Conservation (phyloP, 2,113 vertebrate genomes). For the Limanda limanda region DNA sequence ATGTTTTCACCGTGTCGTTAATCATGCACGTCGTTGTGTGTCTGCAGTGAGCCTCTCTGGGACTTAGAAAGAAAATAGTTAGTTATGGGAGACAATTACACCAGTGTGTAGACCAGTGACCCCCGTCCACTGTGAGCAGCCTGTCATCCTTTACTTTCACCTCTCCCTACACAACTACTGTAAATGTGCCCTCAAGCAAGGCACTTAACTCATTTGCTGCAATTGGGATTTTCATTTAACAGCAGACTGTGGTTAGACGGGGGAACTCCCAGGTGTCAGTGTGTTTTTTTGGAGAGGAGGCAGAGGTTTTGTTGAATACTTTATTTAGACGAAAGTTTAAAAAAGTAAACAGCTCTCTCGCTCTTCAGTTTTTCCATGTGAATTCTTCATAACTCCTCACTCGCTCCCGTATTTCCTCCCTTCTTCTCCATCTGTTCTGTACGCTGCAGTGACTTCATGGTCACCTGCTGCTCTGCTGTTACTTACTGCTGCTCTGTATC, state of each 20-base stretch:
- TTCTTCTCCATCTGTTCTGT: constrained; percentile 38
- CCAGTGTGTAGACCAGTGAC: not conserved
- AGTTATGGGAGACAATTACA: not conserved
- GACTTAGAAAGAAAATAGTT: constrained; percentile 8
- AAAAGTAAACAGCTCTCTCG: not conserved
- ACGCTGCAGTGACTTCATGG: constrained; percentile 41
- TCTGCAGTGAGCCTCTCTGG: not conserved
- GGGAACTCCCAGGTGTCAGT: constrained; percentile 24
- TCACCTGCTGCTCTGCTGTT: constrained; percentile 69
- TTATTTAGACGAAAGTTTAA: constrained; percentile 3
- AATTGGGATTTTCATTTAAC: not conserved
- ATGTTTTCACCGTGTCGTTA: constrained; percentile 8
- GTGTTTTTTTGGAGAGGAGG: constrained; percentile 5
- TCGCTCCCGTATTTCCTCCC: constrained; percentile 4
- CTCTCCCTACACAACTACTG: constrained; percentile 6
- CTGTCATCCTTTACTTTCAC: constrained; percentile 27
- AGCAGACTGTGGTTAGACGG: constrained; percentile 10
- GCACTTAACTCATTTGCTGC: constrained; percentile 26
- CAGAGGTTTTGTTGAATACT: not conserved
- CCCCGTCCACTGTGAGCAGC: not conserved
- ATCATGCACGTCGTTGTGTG: not conserved
- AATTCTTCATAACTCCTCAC: constrained; percentile 1
- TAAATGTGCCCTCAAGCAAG: constrained; percentile 25
- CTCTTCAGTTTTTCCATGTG: constrained; percentile 1
- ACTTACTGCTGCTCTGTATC: constrained; percentile 52